A percentile compares a stretch with the other conserved stretches of the same genome.
Evolutionary conservation across 2,888 invertebrate species (phyloP).

Genomic region (Brenthis ino): DNA sequence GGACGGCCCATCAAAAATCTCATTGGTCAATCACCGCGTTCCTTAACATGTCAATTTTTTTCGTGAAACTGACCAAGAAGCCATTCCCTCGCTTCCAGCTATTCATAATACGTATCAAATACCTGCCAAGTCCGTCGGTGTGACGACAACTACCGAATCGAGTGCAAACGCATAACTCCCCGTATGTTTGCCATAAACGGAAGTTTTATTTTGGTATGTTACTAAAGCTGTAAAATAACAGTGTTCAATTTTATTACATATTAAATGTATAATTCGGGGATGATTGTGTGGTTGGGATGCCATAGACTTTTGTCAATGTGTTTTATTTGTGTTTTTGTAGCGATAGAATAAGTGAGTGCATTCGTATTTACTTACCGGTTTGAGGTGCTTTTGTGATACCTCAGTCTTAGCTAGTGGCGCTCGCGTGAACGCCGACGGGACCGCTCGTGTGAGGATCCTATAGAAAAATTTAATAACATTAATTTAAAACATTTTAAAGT

Average conservation of each 20-base stretch:
- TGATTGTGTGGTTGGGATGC: conserved; percentile 43
- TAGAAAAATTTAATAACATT: conserved; percentile 18
- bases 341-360: conserved; percentile 24
- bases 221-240: conserved; percentile 79
- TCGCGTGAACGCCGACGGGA: conserved; percentile 75
- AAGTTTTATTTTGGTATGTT: conserved; percentile 78
- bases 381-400: conserved; percentile 80
- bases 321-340: conserved; percentile 22
- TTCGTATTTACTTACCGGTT: conserved; percentile 70
- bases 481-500: neutral
- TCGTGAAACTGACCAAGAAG: conserved; percentile 52
- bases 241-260: conserved; percentile 77
- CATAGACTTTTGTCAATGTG: conserved; percentile 26
- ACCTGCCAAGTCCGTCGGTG: conserved; percentile 81
- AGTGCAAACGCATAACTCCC: conserved; percentile 72
- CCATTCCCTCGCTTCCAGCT: conserved; percentile 51
- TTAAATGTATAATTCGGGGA: conserved; percentile 51
- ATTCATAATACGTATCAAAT: conserved; percentile 80
- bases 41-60: conserved; percentile 34
- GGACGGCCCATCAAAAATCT: conserved; percentile 51
- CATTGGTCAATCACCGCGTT: conserved; percentile 54
- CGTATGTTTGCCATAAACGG: conserved; percentile 76
- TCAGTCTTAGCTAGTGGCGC: conserved; percentile 76
- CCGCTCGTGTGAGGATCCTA: conserved; percentile 72
- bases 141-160: conserved; percentile 78